These are phyloP conservation scores for Gadopsis bispinosus DNA, from an alignment of 2,797 vertebrate genomes.

Conservation along the genomic window DNA sequence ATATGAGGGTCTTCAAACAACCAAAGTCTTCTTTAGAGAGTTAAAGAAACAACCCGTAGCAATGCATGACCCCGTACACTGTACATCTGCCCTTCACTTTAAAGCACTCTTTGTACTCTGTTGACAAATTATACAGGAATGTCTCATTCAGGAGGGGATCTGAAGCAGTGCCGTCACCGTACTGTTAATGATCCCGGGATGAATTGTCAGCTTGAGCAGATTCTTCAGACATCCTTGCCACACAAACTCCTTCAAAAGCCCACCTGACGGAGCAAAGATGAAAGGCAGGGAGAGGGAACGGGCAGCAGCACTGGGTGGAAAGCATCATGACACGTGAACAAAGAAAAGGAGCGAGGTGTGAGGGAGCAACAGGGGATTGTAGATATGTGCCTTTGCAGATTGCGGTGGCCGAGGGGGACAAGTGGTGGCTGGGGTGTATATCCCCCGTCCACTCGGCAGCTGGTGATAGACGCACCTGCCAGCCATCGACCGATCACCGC, in stretches of 20 bases:
- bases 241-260: conserved; percentile 31
- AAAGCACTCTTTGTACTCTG: conserved; percentile 31
- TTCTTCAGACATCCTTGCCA: neutral
- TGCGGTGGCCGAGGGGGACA: neutral
- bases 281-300: conserved; percentile 31
- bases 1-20: conserved; percentile 45
- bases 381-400: conserved; percentile 15
- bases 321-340: conserved; percentile 14
- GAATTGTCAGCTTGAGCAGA: conserved; percentile 15
- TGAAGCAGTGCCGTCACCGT: neutral
- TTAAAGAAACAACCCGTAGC: conserved; percentile 33
- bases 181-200: conserved; percentile 32
- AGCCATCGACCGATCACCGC: too few relatives aligned
- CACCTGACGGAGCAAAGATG: conserved; percentile 42
- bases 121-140: conserved; percentile 29
- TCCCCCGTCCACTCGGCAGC: too few relatives aligned
- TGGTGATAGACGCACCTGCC: too few relatives aligned
- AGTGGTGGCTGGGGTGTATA: too few relatives aligned
- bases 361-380: neutral
- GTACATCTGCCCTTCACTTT: conserved; percentile 34
- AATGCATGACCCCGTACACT: conserved; percentile 13
- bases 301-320: conserved; percentile 7
- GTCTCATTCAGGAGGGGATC: conserved; percentile 22
- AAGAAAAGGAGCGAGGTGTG: neutral
- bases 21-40: conserved; percentile 26